Evolutionary conservation across 2,113 vertebrate genomes (phyloP), one percentile per base, ranked within the genome.

Genomic region (Laterallus jamaicensis): DNA sequence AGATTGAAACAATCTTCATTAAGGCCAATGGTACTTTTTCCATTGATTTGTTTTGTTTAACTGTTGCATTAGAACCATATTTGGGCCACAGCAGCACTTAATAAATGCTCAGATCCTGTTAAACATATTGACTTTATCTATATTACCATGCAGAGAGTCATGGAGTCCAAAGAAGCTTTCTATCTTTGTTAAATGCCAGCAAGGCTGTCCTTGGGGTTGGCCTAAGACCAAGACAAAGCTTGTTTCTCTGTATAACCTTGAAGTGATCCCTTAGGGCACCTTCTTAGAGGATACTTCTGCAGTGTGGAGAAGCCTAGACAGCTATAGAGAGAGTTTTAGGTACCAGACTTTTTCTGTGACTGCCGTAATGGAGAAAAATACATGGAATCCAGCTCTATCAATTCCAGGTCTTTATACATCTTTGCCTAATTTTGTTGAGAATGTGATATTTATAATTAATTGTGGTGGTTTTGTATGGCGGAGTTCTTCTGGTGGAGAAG

Each of bases 71-170:
- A 78, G 56, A 90, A 76, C 17, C 18, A 15, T 93, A 81, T 73
- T 90, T 93, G 84, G 54, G n/a, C 28, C 67, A 82, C 62, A 90
- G 17, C 9, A 94, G 67, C 66, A 85, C 55, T 91, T 76, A 85
- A 77, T 95, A 96, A 95, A 40, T 85, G 54, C 29, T 84, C 49
- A 85, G 81, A 92, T 91, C 18, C 31, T 87, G 74, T 85, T 75
- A 92, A 92, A 63, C 4, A 1, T 85, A 82, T 62, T 92, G 92
- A 70, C 67, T 95, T 92, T 63, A 70, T 63, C 60, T 87, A 9
- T 73, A 49, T 79, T 79, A 64, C 19, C 9, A 69, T 26, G 35
- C 56, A 89, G 35, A 29, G 42, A 84, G 35, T 79, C 58, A 32
- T 74, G n/a, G n/a, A 63, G 68, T 81, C 59, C 0, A 0, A 70